Evolutionary conservation across 2,113 vertebrate species (phyloP), one percentile per base, ranked within the genome.

Genomic region (Urocolius indicus): DNA sequence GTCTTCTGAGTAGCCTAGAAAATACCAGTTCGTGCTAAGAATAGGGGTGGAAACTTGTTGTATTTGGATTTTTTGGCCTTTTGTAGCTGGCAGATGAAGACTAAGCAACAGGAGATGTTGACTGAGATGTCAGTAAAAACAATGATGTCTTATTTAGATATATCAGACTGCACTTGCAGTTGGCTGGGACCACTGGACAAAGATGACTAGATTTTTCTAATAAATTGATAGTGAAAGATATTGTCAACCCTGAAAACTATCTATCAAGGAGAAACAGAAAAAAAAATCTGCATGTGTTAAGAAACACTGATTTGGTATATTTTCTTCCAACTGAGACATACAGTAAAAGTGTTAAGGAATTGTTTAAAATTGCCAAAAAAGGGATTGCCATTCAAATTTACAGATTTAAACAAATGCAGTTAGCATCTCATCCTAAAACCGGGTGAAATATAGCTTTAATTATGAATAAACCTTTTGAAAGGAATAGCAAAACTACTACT

Each of bases 1-100:
- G 29, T 18, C n/a, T 82, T 94, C 81, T 61, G 45, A 72, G 9
- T 69, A 84, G 78, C 68, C 68, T 93, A 78, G 61, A 95, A 92
- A 92, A 92, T 29, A 90, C 15, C n/a, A 65, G 51, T 32, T 81
- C 52, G 46, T 45, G 9, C 17, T 87, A 95, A 85, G 68, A 30
- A 67, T 55, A 71, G 16, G 45, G 9, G 24, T 90, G 49, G 15
- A 30, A 89, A 78, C n/a, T 73, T 75, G 58, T 18, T 65, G 6
- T 30, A 36, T 77, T 77, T 88, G 38, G 65, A 51, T 43, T 74
- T 52, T 84, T 87, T 89, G 62, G 6, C 8, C 24, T 73, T 85
- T 83, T 82, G 17, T 71, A 82, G 10, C 58, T 94, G 75, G 48
- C 68, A 93, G 34, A 30, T 73, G 55, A 88, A 90, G 26, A 10